phyloP scores from a whole-genome alignment of 2,113 vertebrate species.

The Tachycineta bicolor region DNA sequence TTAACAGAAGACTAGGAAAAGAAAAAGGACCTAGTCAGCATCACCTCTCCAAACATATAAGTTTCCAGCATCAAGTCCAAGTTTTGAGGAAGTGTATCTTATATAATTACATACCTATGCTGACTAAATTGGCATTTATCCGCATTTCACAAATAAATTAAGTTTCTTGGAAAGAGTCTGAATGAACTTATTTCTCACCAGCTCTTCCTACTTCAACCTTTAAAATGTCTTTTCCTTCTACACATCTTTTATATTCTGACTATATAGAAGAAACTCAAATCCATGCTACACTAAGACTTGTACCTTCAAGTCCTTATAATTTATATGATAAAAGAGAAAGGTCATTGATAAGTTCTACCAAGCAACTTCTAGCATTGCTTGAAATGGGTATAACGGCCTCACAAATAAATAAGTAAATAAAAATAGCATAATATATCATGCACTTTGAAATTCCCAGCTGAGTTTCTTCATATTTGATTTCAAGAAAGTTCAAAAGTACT shows the following conservation, averaged over 20 bases:
- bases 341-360: background rate
- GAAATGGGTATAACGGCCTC: fast-evolving
- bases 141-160: background rate
- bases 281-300: background rate
- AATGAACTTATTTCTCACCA: background rate
- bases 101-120: background rate
- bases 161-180: background rate
- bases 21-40: background rate
- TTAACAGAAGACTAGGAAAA: background rate
- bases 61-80: background rate
- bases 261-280: background rate
- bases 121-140: background rate
- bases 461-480: background rate
- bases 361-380: background rate
- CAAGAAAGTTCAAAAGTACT: background rate
- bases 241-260: background rate
- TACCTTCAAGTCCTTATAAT: background rate
- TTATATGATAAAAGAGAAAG: background rate
- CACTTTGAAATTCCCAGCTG: background rate
- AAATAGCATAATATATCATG: fast-evolving
- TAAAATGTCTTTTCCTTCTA: background rate
- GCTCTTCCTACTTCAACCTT: background rate
- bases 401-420: background rate
- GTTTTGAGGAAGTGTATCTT: background rate
- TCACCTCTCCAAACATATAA: fast-evolving